phyloP scores from a whole-genome alignment of 2,888 invertebrate species.

The Diaphora mendica region DNA sequence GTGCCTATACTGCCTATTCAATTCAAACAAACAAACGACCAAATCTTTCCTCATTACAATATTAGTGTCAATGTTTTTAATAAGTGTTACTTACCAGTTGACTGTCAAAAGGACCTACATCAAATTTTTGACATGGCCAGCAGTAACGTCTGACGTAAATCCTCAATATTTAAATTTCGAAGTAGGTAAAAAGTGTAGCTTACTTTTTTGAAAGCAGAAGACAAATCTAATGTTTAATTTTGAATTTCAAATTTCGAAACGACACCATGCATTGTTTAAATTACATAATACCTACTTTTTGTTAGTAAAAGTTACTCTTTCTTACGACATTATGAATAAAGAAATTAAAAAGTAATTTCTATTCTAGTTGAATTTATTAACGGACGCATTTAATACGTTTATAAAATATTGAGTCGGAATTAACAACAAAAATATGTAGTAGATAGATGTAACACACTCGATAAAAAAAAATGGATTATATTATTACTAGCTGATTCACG shows the following conservation, averaged over 20 bases:
- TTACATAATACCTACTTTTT: background rate
- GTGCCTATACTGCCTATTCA: no score
- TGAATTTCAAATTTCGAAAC: background rate
- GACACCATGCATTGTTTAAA: background rate
- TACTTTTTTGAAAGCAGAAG: background rate
- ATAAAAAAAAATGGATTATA: background rate
- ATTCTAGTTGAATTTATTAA: background rate
- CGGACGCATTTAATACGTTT: background rate
- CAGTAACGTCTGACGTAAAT: background rate
- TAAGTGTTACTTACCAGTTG: no score
- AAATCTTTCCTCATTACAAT: no score
- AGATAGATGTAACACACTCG: background rate
- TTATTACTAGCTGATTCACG: no score
- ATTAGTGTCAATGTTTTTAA: no score
- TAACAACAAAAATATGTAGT: background rate
- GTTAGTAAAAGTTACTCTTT: background rate
- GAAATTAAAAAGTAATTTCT: background rate
- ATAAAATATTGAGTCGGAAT: background rate
- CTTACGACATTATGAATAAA: background rate
- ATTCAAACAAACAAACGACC: no score
- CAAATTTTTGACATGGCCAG: background rate
- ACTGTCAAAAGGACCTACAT: no score
- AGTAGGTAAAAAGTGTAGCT: background rate
- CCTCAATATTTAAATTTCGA: background rate
- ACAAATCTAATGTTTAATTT: background rate